Base-by-base conservation (phyloP, 2,113 vertebrate genomes). In the Odocoileus virginianus region DNA sequence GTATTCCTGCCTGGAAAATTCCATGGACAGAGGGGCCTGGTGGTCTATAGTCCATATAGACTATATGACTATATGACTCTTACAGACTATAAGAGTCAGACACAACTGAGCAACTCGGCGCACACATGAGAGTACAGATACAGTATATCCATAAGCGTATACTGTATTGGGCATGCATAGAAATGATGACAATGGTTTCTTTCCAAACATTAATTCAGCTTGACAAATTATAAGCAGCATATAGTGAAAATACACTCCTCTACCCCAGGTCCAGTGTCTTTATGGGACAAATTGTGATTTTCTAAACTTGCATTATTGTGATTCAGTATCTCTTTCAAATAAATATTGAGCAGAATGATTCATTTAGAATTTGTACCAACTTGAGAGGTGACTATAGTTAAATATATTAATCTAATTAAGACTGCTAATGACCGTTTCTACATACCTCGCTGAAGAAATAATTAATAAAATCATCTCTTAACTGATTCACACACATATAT, bases 391-490 rank as follows among this genome's bases (percentile, higher is more conserved):
- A 54, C 3, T 9, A 6, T 40, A 54, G 27, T 54, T 76, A 79
- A 93, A 30, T 64, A 50, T 8, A 85, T 83, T 76, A 71, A n/a
- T 55, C 61, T 55, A 74, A 71, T 61, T 50, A 95, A 78, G 47
- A 28, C 13, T 88, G 43, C 33, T 96, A 79, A 81, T 91, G 90
- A 95, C 40, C 54, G 43, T 43, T 54, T 74, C 57, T 58, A 50
- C 33, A 91, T 13, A 97, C 21, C n/a, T 89, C 92, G 81, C 60
- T 54, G 17, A 92, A 96, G 57, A 96, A 97, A 92, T 64, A 93
- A 10, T 96, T 88, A 89, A 85, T 88, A n/a, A 85, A 96, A 84
- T 30, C 28, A 81, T 50, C 78, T 81, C 78, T 78, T 78, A 79
- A 50, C 15, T 79, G 45, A 79, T 79, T 50, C 84, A 89, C 19